Evolutionary conservation across 2,888 invertebrate genomes (phyloP).

Genomic region (Pristionchus fissidentatus): DNA sequence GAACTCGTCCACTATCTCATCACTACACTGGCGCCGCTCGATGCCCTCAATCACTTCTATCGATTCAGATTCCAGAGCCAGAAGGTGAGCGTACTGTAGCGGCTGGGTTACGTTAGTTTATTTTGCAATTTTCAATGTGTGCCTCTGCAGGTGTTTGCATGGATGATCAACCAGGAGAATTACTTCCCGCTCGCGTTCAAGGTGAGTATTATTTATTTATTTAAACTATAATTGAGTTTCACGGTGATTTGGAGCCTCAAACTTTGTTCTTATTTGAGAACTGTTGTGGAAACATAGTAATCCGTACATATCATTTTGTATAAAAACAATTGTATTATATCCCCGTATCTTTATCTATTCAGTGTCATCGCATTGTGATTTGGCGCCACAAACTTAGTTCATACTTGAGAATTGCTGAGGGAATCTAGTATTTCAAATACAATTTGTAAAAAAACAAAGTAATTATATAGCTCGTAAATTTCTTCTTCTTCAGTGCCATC

Average conservation of each 20-base stretch:
- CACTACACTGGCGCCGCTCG: conserved; percentile 56
- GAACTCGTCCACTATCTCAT: conserved; percentile 65
- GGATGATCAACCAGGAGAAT: conserved; percentile 55
- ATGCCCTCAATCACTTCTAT: conserved; percentile 59
- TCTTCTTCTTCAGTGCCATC: conserved; percentile 54
- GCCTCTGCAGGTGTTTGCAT: conserved; percentile 51
- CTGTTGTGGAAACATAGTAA: too few relatives aligned
- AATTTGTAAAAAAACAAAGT: too few relatives aligned
- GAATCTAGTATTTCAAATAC: too few relatives aligned
- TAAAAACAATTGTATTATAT: too few relatives aligned
- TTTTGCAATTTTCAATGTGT: background rate
- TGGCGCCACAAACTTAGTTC: background rate
- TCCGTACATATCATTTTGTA: too few relatives aligned
- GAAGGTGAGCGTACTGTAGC: background rate
- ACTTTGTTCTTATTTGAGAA: conserved; percentile 33
- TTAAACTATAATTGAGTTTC: background rate
- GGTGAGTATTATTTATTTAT: conserved; percentile 33
- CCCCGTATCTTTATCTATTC: too few relatives aligned
- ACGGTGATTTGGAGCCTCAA: background rate
- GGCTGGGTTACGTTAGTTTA: background rate
- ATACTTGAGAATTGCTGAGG: too few relatives aligned
- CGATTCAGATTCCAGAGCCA: conserved; percentile 59
- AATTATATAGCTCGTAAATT: background rate
- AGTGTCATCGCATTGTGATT: too few relatives aligned
- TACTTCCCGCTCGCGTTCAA: conserved; percentile 59